Base-by-base conservation (phyloP, 2,888 invertebrate species). In the Leptothorax acervorum region DNA sequence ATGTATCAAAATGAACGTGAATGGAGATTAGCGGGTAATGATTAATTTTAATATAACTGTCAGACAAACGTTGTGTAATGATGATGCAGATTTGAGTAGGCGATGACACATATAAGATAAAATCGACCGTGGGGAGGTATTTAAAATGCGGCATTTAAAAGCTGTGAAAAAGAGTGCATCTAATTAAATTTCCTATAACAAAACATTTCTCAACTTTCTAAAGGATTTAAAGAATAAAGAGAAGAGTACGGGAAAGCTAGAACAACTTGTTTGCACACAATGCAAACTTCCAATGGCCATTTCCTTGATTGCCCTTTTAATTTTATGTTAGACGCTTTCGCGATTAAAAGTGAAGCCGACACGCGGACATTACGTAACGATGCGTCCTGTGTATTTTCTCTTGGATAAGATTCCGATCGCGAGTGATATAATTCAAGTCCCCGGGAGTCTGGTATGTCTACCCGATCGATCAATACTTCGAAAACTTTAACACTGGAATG, bases 391-490 rank as follows among this genome's bases (percentile, higher is more conserved):
- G 23, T 48, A 18, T 3, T 42, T 42, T 51, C 60, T 71, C 35
- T 23, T 3, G 48, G 18, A 60, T 70, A 48, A 60, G 71, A 81
- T 81, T 81, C 60, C 71, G 71, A 79, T 71, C 60, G 39, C 60
- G 48, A 71, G 60, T 48, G 48, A 35, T 71, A 71, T 79, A 81
- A 62, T 81, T 81, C 71, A 65, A 35, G 65, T 42, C 65, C 18
- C 35, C 15, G 31, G n/a, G 45, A 57, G 57, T 48, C 39, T 48
- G 48, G 35, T 35, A 71, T 81, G 35, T 79, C 70, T 60, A 39
- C 42, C 35, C 35, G 48, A 81, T 81, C 79, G 71, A 81, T 81
- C 79, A 71, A 81, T 81, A 81, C 79, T 51, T 62, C 18, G 79
- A 35, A 71, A 71, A 81, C 71, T 81, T 81, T 35, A 71, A 60